Percentiles rank a stretch among this genome's conserved stretches.
These are phyloP conservation scores for Barypeithes pellucidus DNA, from an alignment of 2,888 invertebrate species.

Conservation along the genomic window DNA sequence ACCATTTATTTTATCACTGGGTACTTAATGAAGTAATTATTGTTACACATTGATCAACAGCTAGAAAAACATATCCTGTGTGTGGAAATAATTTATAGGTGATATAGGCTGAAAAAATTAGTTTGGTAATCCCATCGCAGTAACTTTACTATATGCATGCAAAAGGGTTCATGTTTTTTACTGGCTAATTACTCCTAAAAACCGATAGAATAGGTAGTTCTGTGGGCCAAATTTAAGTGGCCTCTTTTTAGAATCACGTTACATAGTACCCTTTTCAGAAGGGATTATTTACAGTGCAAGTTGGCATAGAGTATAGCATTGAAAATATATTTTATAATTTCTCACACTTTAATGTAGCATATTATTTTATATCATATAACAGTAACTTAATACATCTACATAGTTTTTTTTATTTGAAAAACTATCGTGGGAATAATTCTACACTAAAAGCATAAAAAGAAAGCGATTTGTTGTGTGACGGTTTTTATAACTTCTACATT, in stretches of 20 bases:
- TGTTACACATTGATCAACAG: slow-evolving; percentile 3
- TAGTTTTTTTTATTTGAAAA: slow-evolving; percentile 6
- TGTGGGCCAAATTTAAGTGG: no score
- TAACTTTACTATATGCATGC: no score
- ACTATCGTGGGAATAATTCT: neutral
- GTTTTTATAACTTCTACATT: slow-evolving; percentile 32
- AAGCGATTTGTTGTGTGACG: slow-evolving; percentile 19
- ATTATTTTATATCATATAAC: neutral
- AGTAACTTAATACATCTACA: neutral
- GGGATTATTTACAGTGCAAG: no score
- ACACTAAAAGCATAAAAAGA: slow-evolving; percentile 16
- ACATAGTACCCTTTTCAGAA: no score
- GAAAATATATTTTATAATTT: slow-evolving; percentile 1
- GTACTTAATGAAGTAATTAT: slow-evolving; percentile 13
- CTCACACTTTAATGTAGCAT: neutral
- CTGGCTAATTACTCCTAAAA: no score
- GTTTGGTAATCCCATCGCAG: no score
- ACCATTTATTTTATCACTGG: neutral
- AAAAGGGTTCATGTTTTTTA: no score
- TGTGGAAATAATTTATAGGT: neutral
- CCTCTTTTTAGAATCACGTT: no score
- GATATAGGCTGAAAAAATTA: neutral
- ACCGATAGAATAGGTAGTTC: no score
- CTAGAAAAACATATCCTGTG: slow-evolving; percentile 13
- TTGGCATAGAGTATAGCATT: no score